Base-by-base conservation (phyloP, 2,888 invertebrate genomes). In the Macropis europaea region DNA sequence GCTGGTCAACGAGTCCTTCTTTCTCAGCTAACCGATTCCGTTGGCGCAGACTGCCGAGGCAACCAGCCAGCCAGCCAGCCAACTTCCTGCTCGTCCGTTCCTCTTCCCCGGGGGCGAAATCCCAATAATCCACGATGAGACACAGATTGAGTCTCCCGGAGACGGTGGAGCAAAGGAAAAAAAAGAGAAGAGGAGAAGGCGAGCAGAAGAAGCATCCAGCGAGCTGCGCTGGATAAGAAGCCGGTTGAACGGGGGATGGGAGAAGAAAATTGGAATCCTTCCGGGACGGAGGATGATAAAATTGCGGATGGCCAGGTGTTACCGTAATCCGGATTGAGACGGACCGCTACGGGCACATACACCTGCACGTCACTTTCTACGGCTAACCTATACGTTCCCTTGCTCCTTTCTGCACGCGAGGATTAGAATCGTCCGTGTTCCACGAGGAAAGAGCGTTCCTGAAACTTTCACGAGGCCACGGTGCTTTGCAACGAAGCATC, bases 51-150 rank as follows among this genome's bases (percentile, higher is more conserved):
- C 62, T 13, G 11, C 15, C 36, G 38, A 67, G 63, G 53, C 36
- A 54, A 54, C 45, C 54, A 60, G 76, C 52, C 28, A n/a, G 47
- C 28, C 47, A 48, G 47, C 54, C 73, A 71, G 63, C 71, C 72
- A 64, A 63, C 57, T 69, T 54, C 57, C 56, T 42, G 36, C 47
- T 57, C 57, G 53, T 36, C 13, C 2, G 28, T 15, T 17, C 48
- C 32, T 32, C 38, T 26, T 43, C 47, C 45, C 19, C 9, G 42
- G 40, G 73, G 71, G 82, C 82, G 82, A 87, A 87, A 88, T 87
- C 89, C 87, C 86, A 86, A 87, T 89, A 89, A 89, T 89, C 89
- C 87, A 79, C 85, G 87, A 85, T 89, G 88, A 88, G 88, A 88
- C 86, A 88, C 86, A 87, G 88, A 89, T 89, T 88, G 88, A 88